These are phyloP conservation scores for Caenorhabditis sp. DNA, from an alignment of 2,888 invertebrate species.

Conservation along the genomic window DNA sequence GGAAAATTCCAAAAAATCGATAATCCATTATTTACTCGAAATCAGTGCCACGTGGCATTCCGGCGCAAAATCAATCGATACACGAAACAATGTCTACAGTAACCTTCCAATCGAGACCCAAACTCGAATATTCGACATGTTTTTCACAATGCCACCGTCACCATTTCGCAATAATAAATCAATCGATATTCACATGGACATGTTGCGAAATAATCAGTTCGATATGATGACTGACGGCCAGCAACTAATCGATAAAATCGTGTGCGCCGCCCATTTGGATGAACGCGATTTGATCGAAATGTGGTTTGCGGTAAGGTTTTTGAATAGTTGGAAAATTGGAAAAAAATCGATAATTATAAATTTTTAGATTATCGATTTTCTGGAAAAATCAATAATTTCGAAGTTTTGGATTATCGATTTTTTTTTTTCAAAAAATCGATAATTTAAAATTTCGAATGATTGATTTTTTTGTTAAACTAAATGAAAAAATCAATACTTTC, in stretches of 20 bases:
- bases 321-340: too few relatives aligned
- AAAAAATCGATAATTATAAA: too few relatives aligned
- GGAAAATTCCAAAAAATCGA: background rate
- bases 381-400: slow-evolving; percentile 2
- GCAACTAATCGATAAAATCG: slow-evolving; percentile 44
- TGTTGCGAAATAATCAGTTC: slow-evolving; percentile 16
- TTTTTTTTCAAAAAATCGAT: background rate
- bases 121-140: slow-evolving; percentile 37
- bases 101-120: slow-evolving; percentile 32
- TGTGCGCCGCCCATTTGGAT: slow-evolving; percentile 41
- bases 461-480: too few relatives aligned
- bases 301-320: slow-evolving; percentile 50
- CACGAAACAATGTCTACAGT: background rate
- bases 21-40: background rate
- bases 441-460: background rate
- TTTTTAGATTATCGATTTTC: too few relatives aligned
- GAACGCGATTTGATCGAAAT: slow-evolving; percentile 52
- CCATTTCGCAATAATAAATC: background rate
- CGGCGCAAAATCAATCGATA: slow-evolving; percentile 10
- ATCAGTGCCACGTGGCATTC: slow-evolving; percentile 16
- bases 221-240: slow-evolving; percentile 54
- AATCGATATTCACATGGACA: slow-evolving; percentile 25
- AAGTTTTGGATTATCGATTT: background rate
- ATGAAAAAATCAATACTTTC: too few relatives aligned
- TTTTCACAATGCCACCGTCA: background rate